Evolutionary conservation across 2,888 invertebrate genomes (phyloP).

Genomic region (Protophormia terraenovae): DNA sequence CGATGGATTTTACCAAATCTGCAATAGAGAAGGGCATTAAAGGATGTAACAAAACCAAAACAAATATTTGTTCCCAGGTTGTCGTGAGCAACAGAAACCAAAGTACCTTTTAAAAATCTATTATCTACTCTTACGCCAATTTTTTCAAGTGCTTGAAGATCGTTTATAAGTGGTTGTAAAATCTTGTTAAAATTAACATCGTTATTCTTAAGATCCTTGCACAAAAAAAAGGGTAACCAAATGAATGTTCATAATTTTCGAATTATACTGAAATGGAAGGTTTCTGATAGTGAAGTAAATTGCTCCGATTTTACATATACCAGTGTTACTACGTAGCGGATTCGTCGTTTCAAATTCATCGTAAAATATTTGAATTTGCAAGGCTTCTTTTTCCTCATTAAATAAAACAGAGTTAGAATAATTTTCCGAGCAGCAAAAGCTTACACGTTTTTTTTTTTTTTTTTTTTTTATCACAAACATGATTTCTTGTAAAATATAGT

Average conservation of each 20-base stretch:
- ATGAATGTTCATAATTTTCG: slow-evolving; percentile 17
- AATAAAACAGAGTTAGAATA: slow-evolving; percentile 33
- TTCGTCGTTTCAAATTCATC: neutral
- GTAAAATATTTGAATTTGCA: slow-evolving; percentile 32
- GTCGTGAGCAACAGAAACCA: slow-evolving; percentile 10
- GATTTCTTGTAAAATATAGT: slow-evolving; percentile 38
- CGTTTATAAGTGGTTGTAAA: neutral
- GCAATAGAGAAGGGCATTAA: slow-evolving; percentile 38
- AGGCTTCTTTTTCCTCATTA: slow-evolving; percentile 24
- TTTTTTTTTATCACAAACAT: slow-evolving; percentile 16
- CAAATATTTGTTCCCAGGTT: slow-evolving; percentile 38
- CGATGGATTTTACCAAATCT: slow-evolving; percentile 36
- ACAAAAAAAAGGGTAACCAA: slow-evolving; percentile 19
- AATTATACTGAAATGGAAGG: slow-evolving; percentile 30
- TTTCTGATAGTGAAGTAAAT: slow-evolving; percentile 8
- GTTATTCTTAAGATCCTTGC: slow-evolving; percentile 20
- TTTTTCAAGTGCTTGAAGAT: slow-evolving; percentile 3
- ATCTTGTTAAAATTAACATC: slow-evolving; percentile 28
- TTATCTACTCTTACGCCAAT: slow-evolving; percentile 21
- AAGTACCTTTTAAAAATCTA: slow-evolving; percentile 22
- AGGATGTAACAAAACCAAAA: slow-evolving; percentile 45
- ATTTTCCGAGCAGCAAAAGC: slow-evolving; percentile 16
- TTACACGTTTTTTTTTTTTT: neutral
- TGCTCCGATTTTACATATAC: slow-evolving; percentile 10
- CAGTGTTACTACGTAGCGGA: slow-evolving; percentile 27